These are phyloP conservation scores for Diloba caeruleocephala DNA, from an alignment of 2,888 invertebrate species.

Conservation along the genomic window DNA sequence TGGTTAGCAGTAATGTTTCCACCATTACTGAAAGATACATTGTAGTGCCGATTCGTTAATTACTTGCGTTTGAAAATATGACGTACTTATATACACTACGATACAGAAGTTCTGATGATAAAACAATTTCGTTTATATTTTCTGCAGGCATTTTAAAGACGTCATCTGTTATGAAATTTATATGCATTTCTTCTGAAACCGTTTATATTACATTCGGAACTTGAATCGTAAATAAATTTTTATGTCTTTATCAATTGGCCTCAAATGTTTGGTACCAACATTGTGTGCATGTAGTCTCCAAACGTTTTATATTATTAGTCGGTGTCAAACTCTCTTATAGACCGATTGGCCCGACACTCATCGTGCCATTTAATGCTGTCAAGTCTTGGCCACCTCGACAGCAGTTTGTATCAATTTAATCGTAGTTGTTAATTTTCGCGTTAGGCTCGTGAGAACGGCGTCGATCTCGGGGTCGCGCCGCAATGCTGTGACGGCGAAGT, in stretches of 20 bases:
- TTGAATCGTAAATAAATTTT: conserved; percentile 31
- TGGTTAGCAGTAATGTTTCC: conserved; percentile 72
- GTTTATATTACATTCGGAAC: conserved; percentile 24
- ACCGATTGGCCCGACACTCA: conserved; percentile 43
- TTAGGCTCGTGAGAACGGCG: conserved; percentile 76
- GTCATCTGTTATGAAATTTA: conserved; percentile 24
- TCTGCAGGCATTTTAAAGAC: conserved; percentile 14
- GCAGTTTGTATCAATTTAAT: conserved; percentile 84
- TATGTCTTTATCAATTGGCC: conserved; percentile 32
- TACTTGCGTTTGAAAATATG: conserved; percentile 43
- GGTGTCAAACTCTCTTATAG: conserved; percentile 44
- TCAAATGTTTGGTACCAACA: conserved; percentile 7
- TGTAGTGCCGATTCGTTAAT: conserved; percentile 52
- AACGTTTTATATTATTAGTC: conserved; percentile 43
- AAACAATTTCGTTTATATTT: conserved; percentile 8
- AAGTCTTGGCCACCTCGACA: conserved; percentile 49
- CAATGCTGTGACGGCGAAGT: conserved; percentile 54
- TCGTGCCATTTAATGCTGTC: conserved; percentile 54
- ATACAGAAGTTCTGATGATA: conserved; percentile 7
- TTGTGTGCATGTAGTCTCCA: conserved; percentile 11
- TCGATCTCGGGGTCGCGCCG: conserved; percentile 59
- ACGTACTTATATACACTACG: conserved; percentile 34
- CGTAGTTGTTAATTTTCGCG: conserved; percentile 79
- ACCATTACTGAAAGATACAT: conserved; percentile 66
- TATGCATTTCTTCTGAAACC: conserved; percentile 6